These are phyloP conservation scores for Emberiza fucata DNA, from an alignment of 2,113 vertebrate genomes.

Conservation along the genomic window DNA sequence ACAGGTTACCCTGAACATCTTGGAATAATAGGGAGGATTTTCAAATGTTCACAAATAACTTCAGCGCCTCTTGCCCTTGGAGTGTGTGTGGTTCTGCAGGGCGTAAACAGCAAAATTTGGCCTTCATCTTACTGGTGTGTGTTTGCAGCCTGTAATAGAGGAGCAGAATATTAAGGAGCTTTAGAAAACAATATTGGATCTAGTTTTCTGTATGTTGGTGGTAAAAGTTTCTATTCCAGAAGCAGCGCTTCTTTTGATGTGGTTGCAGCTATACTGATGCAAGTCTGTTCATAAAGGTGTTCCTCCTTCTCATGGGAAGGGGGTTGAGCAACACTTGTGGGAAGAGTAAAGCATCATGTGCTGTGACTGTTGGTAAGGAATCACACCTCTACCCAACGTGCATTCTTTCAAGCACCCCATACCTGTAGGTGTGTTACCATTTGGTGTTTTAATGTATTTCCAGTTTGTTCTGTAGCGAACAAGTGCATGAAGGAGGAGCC, in stretches of 20 bases:
- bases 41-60: neutral
- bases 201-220: neutral
- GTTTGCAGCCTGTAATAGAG: neutral
- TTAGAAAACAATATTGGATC: neutral
- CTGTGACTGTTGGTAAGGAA: neutral
- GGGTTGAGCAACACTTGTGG: neutral
- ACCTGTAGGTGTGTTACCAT: neutral
- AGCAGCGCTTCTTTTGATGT: neutral
- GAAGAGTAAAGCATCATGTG: neutral
- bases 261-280: neutral
- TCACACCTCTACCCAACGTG: neutral
- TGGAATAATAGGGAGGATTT: neutral
- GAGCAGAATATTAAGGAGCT: neutral
- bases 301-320: neutral
- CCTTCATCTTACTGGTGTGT: neutral
- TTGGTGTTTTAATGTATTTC: neutral
- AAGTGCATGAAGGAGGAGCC: neutral
- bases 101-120: neutral
- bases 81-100: rapidly evolving
- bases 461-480: neutral
- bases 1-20: neutral
- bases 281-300: neutral
- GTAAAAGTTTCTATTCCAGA: neutral
- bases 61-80: neutral
- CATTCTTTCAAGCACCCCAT: neutral